These are phyloP conservation scores for Montipora capricornis DNA, from an alignment of 64 coral and sea anemone species.

Conservation along the genomic window DNA sequence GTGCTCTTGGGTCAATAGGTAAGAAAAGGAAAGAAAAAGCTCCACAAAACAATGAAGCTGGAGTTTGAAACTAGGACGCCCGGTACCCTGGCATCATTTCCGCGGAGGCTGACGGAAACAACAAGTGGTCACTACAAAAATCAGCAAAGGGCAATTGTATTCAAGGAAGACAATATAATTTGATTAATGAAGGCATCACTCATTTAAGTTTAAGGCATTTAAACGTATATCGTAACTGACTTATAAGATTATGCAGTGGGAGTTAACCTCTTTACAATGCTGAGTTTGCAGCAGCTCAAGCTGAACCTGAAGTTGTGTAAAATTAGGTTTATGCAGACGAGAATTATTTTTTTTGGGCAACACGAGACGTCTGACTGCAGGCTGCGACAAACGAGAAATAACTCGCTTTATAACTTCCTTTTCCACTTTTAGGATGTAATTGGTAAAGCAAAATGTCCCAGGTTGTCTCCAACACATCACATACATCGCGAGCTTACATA, in stretches of 20 bases:
- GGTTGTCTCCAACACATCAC: too few species aligned
- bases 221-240: background rate
- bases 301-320: background rate
- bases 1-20: background rate
- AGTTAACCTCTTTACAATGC: background rate
- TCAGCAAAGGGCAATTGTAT: background rate
- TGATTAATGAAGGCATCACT: background rate
- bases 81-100: background rate
- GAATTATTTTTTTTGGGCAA: background rate
- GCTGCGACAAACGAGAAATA: background rate
- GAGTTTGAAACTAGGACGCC: background rate
- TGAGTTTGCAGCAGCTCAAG: background rate
- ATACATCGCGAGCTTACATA: background rate
- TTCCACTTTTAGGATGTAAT: background rate
- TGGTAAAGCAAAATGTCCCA: too few species aligned
- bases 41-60: background rate
- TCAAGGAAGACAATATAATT: background rate
- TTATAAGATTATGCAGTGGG: background rate
- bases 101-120: background rate
- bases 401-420: slow-evolving; percentile 3
- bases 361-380: background rate
- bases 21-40: background rate
- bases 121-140: background rate
- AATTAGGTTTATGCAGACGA: background rate
- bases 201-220: background rate